Conservation (phyloP, 1,140 invertebrate species). For the Trissolcus basalis region DNA sequence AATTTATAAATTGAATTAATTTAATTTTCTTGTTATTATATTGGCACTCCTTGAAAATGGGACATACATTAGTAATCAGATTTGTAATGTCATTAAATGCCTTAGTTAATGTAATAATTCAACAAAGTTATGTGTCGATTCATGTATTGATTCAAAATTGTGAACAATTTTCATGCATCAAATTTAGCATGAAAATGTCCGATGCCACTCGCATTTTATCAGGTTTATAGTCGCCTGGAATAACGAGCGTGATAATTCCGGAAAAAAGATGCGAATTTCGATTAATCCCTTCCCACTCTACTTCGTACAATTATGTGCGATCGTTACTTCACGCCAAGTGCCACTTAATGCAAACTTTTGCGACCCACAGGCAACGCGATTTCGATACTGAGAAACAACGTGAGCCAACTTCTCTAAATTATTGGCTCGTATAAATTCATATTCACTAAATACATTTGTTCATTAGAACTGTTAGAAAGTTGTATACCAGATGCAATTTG, state of each 20-base stretch:
- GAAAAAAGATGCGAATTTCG: not conserved
- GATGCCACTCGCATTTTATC: not conserved
- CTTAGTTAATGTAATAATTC: no score
- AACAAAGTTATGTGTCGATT: no score
- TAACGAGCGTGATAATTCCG: not conserved
- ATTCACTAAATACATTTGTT: conserved; percentile 11
- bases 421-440: conserved; percentile 35
- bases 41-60: not conserved
- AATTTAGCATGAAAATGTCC: not conserved
- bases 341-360: conserved; percentile 27
- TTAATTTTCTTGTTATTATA: conserved; percentile 35
- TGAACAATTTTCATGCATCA: no score
- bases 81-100: no score
- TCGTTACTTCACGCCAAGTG: not conserved
- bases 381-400: conserved; percentile 23
- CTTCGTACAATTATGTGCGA: not conserved
- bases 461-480: not conserved
- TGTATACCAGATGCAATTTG: no score
- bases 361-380: conserved; percentile 13
- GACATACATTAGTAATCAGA: no score
- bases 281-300: not conserved
- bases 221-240: not conserved
- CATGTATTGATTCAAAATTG: no score
- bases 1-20: conserved; percentile 38
- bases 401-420: conserved; percentile 8